Percentiles rank a stretch among this genome's conserved stretches.
Conservation (phyloP, 1,140 invertebrate genomes). For the Euglossa dilemma region DNA sequence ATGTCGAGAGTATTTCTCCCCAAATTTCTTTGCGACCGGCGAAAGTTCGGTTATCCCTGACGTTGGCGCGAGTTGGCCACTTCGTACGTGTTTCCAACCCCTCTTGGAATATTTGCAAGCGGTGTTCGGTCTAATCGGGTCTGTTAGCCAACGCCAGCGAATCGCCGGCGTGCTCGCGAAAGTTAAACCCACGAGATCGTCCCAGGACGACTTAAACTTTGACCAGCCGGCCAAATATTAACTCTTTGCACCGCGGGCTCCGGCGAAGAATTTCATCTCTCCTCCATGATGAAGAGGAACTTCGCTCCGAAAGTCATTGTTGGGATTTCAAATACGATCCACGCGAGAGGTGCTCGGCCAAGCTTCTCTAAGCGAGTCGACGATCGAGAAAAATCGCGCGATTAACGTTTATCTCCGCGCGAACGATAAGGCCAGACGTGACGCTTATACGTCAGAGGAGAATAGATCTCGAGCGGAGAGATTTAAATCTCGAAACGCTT, state of each 20-base stretch:
- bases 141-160: not conserved
- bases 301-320: not conserved
- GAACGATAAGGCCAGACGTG: not conserved
- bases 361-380: not conserved
- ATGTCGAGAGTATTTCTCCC: not conserved
- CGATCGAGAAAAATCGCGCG: not conserved
- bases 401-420: not conserved
- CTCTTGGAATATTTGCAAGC: not conserved
- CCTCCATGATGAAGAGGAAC: not conserved
- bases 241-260: not conserved
- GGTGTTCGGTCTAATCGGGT: constrained; percentile 7
- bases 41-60: not conserved
- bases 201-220: constrained; percentile 25
- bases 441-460: too few relatives aligned
- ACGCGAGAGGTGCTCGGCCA: too few relatives aligned
- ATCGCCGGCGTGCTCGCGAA: constrained; percentile 24
- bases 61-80: not conserved
- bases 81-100: not conserved
- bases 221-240: constrained; percentile 45
- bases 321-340: constrained; percentile 5
- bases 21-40: not conserved
- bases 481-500: not conserved
- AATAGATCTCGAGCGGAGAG: too few relatives aligned
- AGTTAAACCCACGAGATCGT: constrained; percentile 35
- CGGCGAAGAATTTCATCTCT: not conserved